These are phyloP conservation scores for Lutraria rhynchaena DNA, from an alignment of 1,140 invertebrate species.

Conservation along the genomic window DNA sequence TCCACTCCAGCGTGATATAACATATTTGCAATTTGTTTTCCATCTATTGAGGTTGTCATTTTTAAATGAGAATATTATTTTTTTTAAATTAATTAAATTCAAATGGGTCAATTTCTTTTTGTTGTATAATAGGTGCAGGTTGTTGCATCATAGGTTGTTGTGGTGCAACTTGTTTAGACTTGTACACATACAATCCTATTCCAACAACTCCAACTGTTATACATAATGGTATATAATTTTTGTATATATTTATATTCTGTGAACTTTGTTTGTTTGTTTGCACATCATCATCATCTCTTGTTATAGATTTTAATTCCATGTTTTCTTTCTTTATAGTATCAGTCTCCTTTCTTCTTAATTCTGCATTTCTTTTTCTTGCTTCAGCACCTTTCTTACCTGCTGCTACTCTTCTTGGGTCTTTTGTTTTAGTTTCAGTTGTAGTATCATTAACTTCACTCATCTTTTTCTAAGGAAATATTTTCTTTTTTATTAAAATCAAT, in stretches of 20 bases:
- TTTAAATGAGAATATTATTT: no score
- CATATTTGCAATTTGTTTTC: slow-evolving; percentile 24
- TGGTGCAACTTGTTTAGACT: not conserved
- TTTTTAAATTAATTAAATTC: not conserved
- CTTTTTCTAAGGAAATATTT: slow-evolving; percentile 1
- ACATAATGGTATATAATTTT: not conserved
- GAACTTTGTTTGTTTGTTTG: not conserved
- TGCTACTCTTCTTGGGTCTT: slow-evolving; percentile 6
- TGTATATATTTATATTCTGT: slow-evolving; percentile 5
- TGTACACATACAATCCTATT: slow-evolving; percentile 7
- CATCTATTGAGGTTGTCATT: slow-evolving; percentile 21
- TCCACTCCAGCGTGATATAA: slow-evolving; percentile 5
- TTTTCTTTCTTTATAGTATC: not conserved
- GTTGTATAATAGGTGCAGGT: no score
- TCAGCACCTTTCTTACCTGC: slow-evolving; percentile 7
- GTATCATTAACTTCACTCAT: slow-evolving; percentile 10
- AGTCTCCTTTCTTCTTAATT: not conserved
- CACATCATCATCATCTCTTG: not conserved
- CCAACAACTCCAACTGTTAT: not conserved
- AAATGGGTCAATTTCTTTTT: no score
- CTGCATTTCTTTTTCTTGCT: not conserved
- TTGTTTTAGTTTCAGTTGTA: slow-evolving; percentile 6
- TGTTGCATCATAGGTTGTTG: no score
- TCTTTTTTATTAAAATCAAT: not conserved
- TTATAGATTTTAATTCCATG: not conserved